Base-by-base conservation (phyloP, 1,140 invertebrate genomes). In the Melipona quadrifasciata region DNA sequence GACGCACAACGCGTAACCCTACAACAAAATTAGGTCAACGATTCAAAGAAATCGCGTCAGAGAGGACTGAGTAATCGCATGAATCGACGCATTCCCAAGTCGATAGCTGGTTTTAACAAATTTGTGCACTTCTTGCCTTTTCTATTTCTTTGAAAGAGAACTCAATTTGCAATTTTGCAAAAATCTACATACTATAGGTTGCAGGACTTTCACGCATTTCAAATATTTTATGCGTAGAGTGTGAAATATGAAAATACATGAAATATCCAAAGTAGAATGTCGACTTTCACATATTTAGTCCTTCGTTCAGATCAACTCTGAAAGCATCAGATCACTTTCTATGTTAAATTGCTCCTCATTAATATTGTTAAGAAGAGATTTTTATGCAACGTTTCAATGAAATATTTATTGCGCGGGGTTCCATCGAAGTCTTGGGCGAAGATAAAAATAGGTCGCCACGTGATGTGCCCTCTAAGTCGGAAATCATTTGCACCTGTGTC, bases 1-100 rank as follows among this genome's bases (percentile, higher is more conserved):
- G 8, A 98, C 97, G 94, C 98, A 98, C 68, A 98, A 95, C 61
- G 97, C 96, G 93, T 98, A 98, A 84, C 97, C 98, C 97, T 98
- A 95, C 68, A 53, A 17, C n/a, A 14, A 21, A n/a, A 55, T 2
- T 10, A 11, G 14, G 53, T 71, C n/a, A 80, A 47, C 3, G 34
- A 75, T 34, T 14, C 2, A 12, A 24, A 17, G 47, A 76, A 47
- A 57, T 70, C 11, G 4, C 4, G 24, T 47, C 51, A 3, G 2
- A 51, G 24, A 70, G 5, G 6, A n/a, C 47, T 70, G 34, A 39
- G 14, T 47, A 39, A 14, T 70, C 24, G 12, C 68, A 16, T 17
- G 70, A 72, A 16, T 47, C 39, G 34, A 24, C 24, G n/a, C 14
- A 8, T 19, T 34, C 10, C 8, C 2, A 5, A 39, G 64, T 17